A percentile compares a stretch with the other conserved stretches of the same genome.
These are phyloP conservation scores for Pterophyllum scalare DNA, from an alignment of 2,113 vertebrate species.

Conservation along the genomic window DNA sequence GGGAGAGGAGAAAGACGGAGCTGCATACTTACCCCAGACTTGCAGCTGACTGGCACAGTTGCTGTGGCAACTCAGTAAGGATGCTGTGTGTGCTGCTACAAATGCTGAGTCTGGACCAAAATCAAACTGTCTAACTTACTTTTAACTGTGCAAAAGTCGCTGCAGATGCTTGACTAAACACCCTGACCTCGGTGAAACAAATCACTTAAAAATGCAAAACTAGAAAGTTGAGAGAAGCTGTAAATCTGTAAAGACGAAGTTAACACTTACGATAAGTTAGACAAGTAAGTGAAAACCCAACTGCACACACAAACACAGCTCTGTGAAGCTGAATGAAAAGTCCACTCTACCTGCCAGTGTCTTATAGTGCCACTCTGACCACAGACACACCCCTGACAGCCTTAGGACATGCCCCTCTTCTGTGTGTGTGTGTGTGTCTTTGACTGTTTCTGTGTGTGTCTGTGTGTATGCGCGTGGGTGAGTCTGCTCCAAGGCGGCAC, in stretches of 20 bases:
- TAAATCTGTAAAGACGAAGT: neutral
- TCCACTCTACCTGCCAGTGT: slow-evolving; percentile 66
- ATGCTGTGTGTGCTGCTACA: slow-evolving; percentile 53
- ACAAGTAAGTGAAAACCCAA: slow-evolving; percentile 13
- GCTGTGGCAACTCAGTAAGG: slow-evolving; percentile 69
- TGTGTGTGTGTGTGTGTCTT: slow-evolving; percentile 3
- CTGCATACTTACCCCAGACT: slow-evolving; percentile 69
- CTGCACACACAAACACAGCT: neutral
- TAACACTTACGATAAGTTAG: neutral
- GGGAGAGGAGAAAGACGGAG: slow-evolving; percentile 1
- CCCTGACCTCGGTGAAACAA: neutral
- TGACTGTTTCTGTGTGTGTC: neutral
- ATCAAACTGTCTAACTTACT: slow-evolving; percentile 15
- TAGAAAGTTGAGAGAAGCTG: neutral
- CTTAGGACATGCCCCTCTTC: slow-evolving; percentile 55
- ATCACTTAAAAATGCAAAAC: neutral
- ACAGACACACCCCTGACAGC: slow-evolving; percentile 66
- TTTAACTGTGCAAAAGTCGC: neutral
- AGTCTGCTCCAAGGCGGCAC: slow-evolving; percentile 25
- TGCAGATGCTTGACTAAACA: neutral
- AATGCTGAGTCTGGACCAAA: slow-evolving; percentile 47
- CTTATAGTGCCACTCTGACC: slow-evolving; percentile 78
- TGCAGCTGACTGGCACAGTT: slow-evolving; percentile 60
- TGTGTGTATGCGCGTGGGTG: slow-evolving; percentile 4
- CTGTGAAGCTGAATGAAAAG: slow-evolving; percentile 47